A percentile compares a stretch with the other conserved stretches of the same genome.
phyloP scores from a whole-genome alignment of 2,797 vertebrate species.

The Notamacropus eugenii region DNA sequence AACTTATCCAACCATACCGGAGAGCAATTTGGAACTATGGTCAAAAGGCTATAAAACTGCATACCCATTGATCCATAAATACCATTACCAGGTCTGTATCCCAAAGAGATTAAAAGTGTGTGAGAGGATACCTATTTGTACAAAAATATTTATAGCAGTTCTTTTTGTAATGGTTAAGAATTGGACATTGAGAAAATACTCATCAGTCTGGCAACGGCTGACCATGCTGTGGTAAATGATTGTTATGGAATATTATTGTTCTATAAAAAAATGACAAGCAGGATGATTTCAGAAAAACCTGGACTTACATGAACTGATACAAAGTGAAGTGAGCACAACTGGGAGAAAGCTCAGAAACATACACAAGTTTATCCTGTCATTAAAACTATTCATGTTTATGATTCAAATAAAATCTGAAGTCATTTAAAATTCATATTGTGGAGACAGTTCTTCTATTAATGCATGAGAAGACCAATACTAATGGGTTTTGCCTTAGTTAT shows the following conservation, averaged over 20 bases:
- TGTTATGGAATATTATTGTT: not conserved
- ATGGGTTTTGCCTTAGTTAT: constrained; percentile 4
- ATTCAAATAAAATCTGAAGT: not conserved
- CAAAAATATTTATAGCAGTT: not conserved
- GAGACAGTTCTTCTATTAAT: not conserved
- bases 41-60: not conserved
- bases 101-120: not conserved
- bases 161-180: not conserved
- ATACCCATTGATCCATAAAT: not conserved
- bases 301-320: not conserved
- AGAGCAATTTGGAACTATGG: not conserved
- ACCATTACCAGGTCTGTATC: not conserved
- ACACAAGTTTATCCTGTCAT: not conserved
- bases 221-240: not conserved
- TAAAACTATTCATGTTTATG: constrained; percentile 37
- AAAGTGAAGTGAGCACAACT: not conserved
- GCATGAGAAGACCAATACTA: not conserved
- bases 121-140: not conserved
- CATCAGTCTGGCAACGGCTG: not conserved
- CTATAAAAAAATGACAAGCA: not conserved
- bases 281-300: not conserved
- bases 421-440: not conserved
- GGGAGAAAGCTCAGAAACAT: not conserved
- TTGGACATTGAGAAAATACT: not conserved
- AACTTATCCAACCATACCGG: not conserved